Conservation (phyloP, 2,113 vertebrate species). For the Acrocephalus arundinaceus region DNA sequence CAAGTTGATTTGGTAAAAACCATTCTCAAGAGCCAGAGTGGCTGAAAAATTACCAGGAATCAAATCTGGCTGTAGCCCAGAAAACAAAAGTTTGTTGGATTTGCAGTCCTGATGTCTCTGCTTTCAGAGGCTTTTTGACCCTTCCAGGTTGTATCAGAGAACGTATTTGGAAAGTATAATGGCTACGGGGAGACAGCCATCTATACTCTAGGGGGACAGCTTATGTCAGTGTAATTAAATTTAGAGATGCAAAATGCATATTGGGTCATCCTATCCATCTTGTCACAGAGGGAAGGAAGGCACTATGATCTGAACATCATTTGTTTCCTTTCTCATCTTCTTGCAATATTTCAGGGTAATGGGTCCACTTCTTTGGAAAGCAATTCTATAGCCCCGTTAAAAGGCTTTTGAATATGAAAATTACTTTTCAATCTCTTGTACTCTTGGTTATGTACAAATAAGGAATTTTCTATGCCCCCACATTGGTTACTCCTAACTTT, state of each 20-base stretch:
- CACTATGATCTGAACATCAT: neutral
- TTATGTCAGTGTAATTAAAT: neutral
- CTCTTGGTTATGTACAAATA: neutral
- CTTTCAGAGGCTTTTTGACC: neutral
- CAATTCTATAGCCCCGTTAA: neutral
- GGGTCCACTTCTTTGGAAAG: neutral
- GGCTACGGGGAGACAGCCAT: neutral
- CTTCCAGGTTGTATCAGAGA: neutral
- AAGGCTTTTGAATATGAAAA: neutral
- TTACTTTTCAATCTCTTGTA: neutral
- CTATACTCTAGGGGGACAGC: neutral
- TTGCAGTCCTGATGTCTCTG: neutral
- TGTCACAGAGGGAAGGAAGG: neutral
- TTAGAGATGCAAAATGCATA: neutral
- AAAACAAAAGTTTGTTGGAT: neutral
- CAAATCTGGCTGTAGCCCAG: constrained; percentile 10
- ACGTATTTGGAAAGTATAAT: neutral
- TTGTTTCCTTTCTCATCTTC: neutral
- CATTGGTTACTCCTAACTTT: neutral
- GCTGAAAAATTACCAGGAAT: constrained; percentile 47
- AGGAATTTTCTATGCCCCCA: neutral
- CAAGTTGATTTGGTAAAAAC: constrained; percentile 54
- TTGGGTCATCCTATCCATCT: neutral
- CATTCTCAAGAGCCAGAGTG: constrained; percentile 2
- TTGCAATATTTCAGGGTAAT: neutral